Evolutionary conservation across 2,113 vertebrate species (phyloP), one percentile per base, ranked within the genome.

Genomic region (Ptilonorhynchus violaceus): DNA sequence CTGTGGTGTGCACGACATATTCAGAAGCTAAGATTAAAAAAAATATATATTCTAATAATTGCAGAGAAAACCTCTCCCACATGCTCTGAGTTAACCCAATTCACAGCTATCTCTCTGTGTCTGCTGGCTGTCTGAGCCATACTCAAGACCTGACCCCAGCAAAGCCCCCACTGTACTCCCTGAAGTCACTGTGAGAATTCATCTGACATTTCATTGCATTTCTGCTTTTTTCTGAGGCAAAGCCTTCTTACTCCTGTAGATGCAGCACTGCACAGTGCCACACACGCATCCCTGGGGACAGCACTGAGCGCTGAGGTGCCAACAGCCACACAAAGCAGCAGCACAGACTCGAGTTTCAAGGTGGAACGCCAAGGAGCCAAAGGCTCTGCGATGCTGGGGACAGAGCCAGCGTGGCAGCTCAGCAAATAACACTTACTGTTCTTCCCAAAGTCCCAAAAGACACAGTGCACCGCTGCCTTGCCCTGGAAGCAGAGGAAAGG

Each of bases 401-500:
- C 30, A 73, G 56, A 49, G 41, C 6, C 27, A 53, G 35, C 0
- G 2, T 37, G 33, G 56, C 41, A 84, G 37, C 35, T 76, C 6
- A 1, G 31, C 23, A 72, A 87, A 53, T 46, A 79, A 21, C 74
- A 98, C 98, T 98, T 95, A 99, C 99, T n/a, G 28, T 99, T 98
- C 87, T 89, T 97, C 28, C 81, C 58, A 39, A 99, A 98, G 97
- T 99, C 98, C 99, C 99, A 99, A 95, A 99, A 99, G 60, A 98
- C 96, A 10, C 98, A 99, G 35, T 91, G 76, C 33, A 98, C 97
- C 18, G 55, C 80, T 79, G 97, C 72, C 25, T 92, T 41, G 22
- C 87, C 89, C 99, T 99, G 95, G 55, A 95, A 97, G 89, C 58
- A 49, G 89, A 94, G 76, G 78, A 56, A 93, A 74, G 58, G 42